Conservation (phyloP, 2,797 vertebrate genomes). For the Acrocephalus scirpaceus region DNA sequence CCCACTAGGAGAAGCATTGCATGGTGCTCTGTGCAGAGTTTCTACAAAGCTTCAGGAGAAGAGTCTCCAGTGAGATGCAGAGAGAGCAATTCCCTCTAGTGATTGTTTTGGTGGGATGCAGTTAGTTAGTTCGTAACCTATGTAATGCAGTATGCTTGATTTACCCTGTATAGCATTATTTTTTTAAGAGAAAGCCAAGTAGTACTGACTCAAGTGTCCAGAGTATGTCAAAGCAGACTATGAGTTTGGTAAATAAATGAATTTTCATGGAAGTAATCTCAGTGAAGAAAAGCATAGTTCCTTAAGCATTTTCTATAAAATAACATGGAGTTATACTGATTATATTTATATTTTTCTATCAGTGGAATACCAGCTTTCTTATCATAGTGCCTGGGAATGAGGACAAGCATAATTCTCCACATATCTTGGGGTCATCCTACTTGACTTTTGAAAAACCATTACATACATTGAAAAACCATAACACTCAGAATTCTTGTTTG, state of each 20-base stretch:
- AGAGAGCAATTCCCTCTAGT: neutral
- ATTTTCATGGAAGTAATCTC: neutral
- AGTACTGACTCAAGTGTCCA: neutral
- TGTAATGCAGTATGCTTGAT: neutral
- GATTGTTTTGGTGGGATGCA: neutral
- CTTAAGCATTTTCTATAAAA: neutral
- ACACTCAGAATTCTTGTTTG: neutral
- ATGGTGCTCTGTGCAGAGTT: neutral
- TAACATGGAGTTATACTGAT: neutral
- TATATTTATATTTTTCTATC: neutral
- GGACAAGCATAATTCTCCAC: neutral
- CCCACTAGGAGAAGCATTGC: neutral
- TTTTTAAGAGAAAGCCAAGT: neutral
- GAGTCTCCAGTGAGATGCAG: neutral
- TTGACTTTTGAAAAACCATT: neutral
- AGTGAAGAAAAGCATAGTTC: neutral
- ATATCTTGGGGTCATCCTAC: neutral
- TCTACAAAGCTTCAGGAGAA: neutral
- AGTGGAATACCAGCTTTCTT: neutral
- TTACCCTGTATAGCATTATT: neutral
- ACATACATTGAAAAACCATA: neutral
- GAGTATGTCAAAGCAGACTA: neutral
- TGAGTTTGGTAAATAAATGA: neutral
- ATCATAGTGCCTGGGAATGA: neutral
- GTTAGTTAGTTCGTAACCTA: neutral